Conservation (phyloP, 2,797 vertebrate species). For the Tenualosa ilisha region DNA sequence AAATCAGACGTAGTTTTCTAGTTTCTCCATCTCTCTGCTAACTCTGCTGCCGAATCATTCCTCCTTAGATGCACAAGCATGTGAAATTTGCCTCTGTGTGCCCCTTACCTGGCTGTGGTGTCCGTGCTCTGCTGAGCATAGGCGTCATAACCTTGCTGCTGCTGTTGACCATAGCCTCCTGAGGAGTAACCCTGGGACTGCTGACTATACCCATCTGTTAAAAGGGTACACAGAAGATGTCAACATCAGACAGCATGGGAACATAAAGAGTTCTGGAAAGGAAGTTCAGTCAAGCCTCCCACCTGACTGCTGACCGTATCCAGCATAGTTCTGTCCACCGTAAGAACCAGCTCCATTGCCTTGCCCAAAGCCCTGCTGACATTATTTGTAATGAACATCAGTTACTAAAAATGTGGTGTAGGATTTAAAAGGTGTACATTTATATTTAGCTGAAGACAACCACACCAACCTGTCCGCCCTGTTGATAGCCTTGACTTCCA, state of each 20-base stretch:
- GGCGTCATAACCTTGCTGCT: constrained; percentile 53
- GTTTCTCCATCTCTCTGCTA: no score
- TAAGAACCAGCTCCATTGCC: constrained; percentile 69
- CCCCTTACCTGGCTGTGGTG: constrained; percentile 68
- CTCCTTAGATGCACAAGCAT: no score
- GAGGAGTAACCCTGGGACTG: constrained; percentile 51
- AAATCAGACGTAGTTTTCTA: no score
- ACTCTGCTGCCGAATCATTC: no score
- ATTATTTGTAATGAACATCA: neutral
- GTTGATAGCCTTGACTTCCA: constrained; percentile 63
- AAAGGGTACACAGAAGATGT: constrained; percentile 26
- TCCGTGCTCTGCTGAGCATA: constrained; percentile 64
- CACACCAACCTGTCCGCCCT: constrained; percentile 67
- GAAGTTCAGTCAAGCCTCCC: constrained; percentile 25
- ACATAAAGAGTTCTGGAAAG: neutral
- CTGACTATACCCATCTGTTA: constrained; percentile 61
- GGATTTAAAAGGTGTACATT: neutral
- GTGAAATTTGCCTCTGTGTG: no score
- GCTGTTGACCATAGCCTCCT: constrained; percentile 48
- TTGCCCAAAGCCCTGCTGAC: constrained; percentile 73
- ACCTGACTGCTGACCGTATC: constrained; percentile 66
- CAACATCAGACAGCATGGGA: neutral
- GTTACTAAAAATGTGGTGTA: neutral
- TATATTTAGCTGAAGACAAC: no score
- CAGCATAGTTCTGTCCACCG: constrained; percentile 64